Base-by-base conservation (phyloP, 2,888 invertebrate genomes). In the Halictus ligatus region DNA sequence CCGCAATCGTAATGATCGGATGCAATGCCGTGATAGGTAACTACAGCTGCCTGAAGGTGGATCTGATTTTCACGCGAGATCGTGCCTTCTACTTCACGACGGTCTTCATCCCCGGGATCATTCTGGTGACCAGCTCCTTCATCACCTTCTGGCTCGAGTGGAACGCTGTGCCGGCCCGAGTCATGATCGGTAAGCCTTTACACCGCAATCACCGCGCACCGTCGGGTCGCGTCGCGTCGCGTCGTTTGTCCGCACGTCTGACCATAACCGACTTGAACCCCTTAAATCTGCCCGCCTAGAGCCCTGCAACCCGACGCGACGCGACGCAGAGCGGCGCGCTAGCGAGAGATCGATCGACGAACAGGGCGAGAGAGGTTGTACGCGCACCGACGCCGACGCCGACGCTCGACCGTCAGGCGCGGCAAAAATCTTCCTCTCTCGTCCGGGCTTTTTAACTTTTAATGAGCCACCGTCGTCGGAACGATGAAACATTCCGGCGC, bases 131-230 rank as follows among this genome's bases (percentile, higher is more conserved):
- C 93, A 98, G 98, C 96, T 98, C 98, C 94, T 99, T 99, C 97
- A 99, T 99, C 96, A 98, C 98, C 95, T 99, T 99, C 97, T 99
- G 98, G 98, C 97, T 99, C 96, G 98, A 99, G 96, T 98, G 98
- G 98, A 99, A 99, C 96, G 98, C 98, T 93, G 98, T 98, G 95
- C 98, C 98, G 95, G 98, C 98, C 95, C 97, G 98, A 96, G 98
- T 98, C 95, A 98, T 99, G 98, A 98, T 99, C 96, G 98, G 98
- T 98, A 96, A 96, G 97, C 96, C 35, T 60, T 10, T 67, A 5
- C 48, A 48, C 15, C 15, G 48, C 48, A 12, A 46, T 46, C 46
- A 21, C 54, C 8, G 54, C 8, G 21, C 21, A 58, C n/a, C 54
- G 10, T 58, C 29, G 29, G 1, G 29, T 29, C 29, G 29, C 29